Evolutionary conservation across 2,888 invertebrate species (phyloP), one percentile per base, ranked within the genome.

Genomic region (Heteromyza rotundicornis): DNA sequence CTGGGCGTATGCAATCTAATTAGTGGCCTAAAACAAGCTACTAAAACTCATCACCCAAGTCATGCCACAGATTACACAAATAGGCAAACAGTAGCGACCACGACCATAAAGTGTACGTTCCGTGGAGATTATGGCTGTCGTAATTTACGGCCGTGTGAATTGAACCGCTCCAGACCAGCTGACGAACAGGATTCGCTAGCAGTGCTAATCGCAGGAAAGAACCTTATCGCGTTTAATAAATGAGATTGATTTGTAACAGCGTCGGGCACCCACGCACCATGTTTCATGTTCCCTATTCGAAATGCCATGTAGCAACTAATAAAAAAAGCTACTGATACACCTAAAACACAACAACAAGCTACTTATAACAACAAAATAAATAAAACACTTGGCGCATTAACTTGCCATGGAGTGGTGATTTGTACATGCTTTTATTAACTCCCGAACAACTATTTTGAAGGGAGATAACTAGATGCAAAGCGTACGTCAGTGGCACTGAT

Each of bases 221-320:
- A 16, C 53, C 57, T 66, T 66, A 66, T 66, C 66, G 62, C 60
- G 56, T 55, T 66, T 53, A 57, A 59, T 64, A 65, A 70, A 68
- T 65, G 71, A 73, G 74, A 80, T 74, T 75, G 76, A 79, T 78
- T 80, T 78, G 77, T 70, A 66, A 65, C 60, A 59, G 19, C 7
- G 5, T 10, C 49, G 5, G 16, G 20, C 22, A 56, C 44, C 56
- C 32, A 32, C 32, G 16, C 19, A 32, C 3, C 35, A 35, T 17
- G 7, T 54, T n/a, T n/a, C n/a, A n/a, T n/a, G n/a, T n/a, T n/a
- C n/a, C n/a, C n/a, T n/a, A n/a, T n/a, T n/a, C n/a, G n/a, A n/a
- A n/a, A 52, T 52, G 22, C 27, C 23, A 27, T 2, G n/a, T 16
- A 32, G 49, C 54, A 20, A 40, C 20, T 47, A 16, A 60, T 17